phyloP scores from a whole-genome alignment of 2,113 vertebrate species.

The Caracal caracal region DNA sequence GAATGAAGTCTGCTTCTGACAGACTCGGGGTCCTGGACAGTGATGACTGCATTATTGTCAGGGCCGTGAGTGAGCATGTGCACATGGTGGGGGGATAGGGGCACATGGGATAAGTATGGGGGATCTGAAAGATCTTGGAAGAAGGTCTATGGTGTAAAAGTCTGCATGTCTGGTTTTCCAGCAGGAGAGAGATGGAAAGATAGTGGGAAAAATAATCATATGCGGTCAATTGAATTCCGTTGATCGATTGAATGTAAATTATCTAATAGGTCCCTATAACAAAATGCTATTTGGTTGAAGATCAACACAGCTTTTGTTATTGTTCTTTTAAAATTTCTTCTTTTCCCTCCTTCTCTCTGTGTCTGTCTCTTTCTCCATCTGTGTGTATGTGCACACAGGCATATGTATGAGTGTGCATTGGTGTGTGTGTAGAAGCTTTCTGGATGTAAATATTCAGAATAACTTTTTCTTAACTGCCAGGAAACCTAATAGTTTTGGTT shows the following conservation, averaged over 20 bases:
- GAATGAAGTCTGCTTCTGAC: not conserved
- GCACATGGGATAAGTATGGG: not conserved
- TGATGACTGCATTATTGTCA: not conserved
- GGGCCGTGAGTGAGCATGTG: not conserved
- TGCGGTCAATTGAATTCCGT: not conserved
- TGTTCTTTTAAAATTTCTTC: not conserved
- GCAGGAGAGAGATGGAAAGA: not conserved
- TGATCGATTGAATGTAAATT: not conserved
- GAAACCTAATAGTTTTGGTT: not conserved
- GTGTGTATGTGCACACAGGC: not conserved
- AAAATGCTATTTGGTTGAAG: not conserved
- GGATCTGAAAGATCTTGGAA: not conserved
- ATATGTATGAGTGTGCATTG: not conserved
- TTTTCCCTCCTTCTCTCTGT: not conserved
- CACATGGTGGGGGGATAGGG: not conserved
- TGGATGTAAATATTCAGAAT: not conserved
- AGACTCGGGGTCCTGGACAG: not conserved
- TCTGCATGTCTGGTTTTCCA: not conserved
- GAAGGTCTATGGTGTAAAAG: not conserved
- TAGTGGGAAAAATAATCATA: not conserved
- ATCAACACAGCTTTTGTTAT: not conserved
- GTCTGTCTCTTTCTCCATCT: not conserved
- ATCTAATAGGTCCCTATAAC: not conserved
- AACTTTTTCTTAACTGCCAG: not conserved
- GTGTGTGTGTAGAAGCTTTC: not conserved